phyloP scores from a whole-genome alignment of 2,113 vertebrate genomes.

The Eidolon helvum region DNA sequence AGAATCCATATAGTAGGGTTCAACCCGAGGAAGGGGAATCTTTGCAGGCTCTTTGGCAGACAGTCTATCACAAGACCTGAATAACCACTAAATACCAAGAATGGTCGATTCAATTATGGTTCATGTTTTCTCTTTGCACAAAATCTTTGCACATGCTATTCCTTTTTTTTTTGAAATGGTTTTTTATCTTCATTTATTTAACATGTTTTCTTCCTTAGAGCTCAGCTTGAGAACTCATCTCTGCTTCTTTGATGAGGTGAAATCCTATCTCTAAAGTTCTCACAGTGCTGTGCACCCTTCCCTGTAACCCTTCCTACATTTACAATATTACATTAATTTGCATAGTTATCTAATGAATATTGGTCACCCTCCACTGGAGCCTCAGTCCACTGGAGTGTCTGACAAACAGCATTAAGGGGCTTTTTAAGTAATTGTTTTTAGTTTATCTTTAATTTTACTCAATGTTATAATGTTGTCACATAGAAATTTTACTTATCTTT shows the following conservation, averaged over 20 bases:
- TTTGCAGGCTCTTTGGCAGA: not conserved
- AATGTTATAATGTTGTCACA: not conserved
- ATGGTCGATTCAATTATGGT: not conserved
- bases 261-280: not conserved
- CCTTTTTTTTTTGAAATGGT: not conserved
- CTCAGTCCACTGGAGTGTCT: not conserved
- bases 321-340: not conserved
- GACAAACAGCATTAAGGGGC: not conserved
- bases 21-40: not conserved
- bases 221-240: not conserved
- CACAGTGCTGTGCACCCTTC: not conserved
- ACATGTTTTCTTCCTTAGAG: not conserved
- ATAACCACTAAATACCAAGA: not conserved
- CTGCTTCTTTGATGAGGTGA: not conserved
- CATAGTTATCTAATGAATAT: too few species aligned
- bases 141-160: not conserved
- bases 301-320: not conserved
- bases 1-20: not conserved
- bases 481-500: not conserved
- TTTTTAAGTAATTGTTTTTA: not conserved
- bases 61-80: not conserved
- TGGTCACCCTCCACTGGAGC: not conserved
- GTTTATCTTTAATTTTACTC: not conserved
- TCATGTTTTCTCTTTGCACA: not conserved
- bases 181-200: not conserved